Evolutionary conservation across 1,140 invertebrate genomes (phyloP).

Genomic region (Mycetomoellerius zeteki): DNA sequence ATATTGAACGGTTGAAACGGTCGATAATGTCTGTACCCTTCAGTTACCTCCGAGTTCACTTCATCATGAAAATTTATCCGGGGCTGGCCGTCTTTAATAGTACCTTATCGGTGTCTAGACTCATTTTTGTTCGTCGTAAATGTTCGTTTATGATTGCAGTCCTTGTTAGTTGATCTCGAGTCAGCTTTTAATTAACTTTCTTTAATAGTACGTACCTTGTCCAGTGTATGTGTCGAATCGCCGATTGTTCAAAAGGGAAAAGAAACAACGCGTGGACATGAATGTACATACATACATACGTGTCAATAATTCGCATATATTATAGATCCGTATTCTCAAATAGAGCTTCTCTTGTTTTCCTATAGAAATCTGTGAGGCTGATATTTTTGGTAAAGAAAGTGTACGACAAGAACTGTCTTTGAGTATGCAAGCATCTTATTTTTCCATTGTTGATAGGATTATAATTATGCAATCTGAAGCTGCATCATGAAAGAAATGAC

Average conservation of each 20-base stretch:
- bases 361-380: not conserved
- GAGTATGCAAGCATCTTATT: not conserved
- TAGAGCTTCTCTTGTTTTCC: not conserved
- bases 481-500: not conserved
- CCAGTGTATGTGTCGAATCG: not conserved
- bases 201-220: not conserved
- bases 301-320: not conserved
- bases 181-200: not conserved
- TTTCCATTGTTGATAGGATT: not conserved
- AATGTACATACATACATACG: not conserved
- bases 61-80: not conserved
- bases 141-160: not conserved
- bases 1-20: not conserved
- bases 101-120: not conserved
- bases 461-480: not conserved
- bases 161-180: not conserved
- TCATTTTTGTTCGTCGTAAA: not conserved
- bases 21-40: constrained; percentile 8
- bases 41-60: not conserved
- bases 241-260: not conserved
- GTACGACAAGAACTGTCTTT: not conserved
- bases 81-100: constrained; percentile 7
- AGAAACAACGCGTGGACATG: not conserved
- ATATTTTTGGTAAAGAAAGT: not conserved
- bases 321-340: not conserved